phyloP scores from a whole-genome alignment of 2,797 vertebrate genomes.

The Typhlichthys subterraneus region DNA sequence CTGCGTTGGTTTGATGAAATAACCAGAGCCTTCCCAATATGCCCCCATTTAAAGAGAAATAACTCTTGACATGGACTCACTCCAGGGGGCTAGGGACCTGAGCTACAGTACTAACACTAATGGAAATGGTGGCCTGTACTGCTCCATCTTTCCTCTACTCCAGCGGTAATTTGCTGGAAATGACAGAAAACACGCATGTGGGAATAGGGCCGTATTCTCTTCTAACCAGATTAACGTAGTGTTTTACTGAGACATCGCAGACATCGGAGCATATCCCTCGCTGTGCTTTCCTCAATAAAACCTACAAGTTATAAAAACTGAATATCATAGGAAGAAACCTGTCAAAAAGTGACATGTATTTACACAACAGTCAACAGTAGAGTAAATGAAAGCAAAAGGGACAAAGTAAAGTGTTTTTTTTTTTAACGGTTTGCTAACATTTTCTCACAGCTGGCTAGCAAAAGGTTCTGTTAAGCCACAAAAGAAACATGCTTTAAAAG shows the following conservation, averaged over 20 bases:
- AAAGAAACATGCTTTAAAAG: too few relatives aligned
- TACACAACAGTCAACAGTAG: too few relatives aligned
- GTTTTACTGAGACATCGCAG: background rate
- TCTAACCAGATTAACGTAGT: constrained; percentile 20
- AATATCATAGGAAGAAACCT: background rate
- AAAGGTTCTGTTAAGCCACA: too few relatives aligned
- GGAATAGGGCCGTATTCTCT: constrained; percentile 10
- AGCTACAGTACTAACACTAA: constrained; percentile 5
- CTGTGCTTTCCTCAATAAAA: background rate
- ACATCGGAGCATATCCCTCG: too few relatives aligned
- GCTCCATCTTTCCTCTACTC: constrained; percentile 12
- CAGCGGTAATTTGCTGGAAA: constrained; percentile 10
- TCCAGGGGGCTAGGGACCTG: constrained; percentile 16
- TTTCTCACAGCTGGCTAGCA: too few relatives aligned
- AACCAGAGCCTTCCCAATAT: constrained; percentile 17
- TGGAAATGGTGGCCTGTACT: background rate
- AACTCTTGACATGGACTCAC: constrained; percentile 13
- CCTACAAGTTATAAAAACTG: background rate
- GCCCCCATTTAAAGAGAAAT: constrained; percentile 12
- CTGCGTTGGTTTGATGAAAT: constrained; percentile 8
- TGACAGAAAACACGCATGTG: constrained; percentile 1
- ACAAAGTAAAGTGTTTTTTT: too few relatives aligned
- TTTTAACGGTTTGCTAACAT: too few relatives aligned
- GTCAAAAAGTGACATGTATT: background rate
- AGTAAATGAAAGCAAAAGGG: too few relatives aligned